These are phyloP conservation scores for Ailuropoda melanoleuca DNA, from an alignment of 2,113 vertebrate species.

Conservation along the genomic window DNA sequence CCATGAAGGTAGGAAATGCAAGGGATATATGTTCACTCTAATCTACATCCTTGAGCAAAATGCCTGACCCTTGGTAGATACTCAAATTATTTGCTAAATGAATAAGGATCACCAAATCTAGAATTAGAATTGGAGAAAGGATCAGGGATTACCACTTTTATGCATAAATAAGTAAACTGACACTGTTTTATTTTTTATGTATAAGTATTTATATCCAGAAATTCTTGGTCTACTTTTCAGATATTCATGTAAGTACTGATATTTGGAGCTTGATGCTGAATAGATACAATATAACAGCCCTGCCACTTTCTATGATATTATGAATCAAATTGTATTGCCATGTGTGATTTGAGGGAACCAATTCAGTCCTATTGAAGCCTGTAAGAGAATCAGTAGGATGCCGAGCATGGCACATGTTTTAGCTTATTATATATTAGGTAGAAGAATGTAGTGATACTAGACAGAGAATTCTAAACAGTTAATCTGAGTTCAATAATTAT, in stretches of 20 bases:
- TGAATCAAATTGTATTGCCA: neutral
- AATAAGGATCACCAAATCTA: neutral
- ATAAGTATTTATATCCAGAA: neutral
- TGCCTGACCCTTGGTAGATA: neutral
- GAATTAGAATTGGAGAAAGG: neutral
- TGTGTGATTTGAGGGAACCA: neutral
- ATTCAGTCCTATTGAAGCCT: neutral
- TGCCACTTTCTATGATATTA: neutral
- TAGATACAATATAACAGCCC: neutral
- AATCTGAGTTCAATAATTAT: conserved; percentile 11
- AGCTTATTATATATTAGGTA: neutral
- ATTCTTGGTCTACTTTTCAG: neutral
- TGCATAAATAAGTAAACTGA: neutral
- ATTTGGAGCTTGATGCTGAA: neutral
- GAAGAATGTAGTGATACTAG: neutral
- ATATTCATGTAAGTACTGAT: neutral
- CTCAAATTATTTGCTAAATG: neutral
- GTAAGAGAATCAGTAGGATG: neutral
- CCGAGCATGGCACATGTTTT: neutral
- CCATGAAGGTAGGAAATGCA: neutral
- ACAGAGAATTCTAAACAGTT: neutral
- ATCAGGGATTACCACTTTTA: neutral
- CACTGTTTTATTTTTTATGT: neutral
- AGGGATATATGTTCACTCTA: neutral
- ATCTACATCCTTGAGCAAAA: neutral